Evolutionary conservation across 2,113 vertebrate genomes (phyloP), one percentile per base, ranked within the genome.

Genomic region (Heterochromis multidens): DNA sequence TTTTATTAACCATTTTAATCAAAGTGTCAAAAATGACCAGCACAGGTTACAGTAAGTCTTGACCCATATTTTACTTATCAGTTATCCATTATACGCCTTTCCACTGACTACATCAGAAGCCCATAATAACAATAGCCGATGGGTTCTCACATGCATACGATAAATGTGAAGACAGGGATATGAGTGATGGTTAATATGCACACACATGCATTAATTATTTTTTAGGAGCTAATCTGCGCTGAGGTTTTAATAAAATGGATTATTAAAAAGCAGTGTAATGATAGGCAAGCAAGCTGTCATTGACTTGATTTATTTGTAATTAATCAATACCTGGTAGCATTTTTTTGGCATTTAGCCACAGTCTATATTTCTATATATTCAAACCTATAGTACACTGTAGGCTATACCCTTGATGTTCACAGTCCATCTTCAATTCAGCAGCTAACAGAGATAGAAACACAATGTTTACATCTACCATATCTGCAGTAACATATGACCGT

Each of bases 221-320:
- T 49, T 84, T 10, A 86, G 54, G 9, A 81, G 67, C 65, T 76
- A 85, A 87, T 88, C 52, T 58, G 17, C 14, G 77, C 29, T 67
- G 61, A 27, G 7, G 46, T 80, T 88, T 88, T 90, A 85, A 90
- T 88, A 88, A 83, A 90, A 88, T 6, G 1, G 27, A 63, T 79
- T 82, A 89, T 78, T 82, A 78, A 85, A 87, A 89, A 63, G 76
- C 17, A 40, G 8, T 43, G 63, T n/a, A 23, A 52, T 65, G 14
- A 78, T 37, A 65, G 52, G 79, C 80, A 85, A n/a, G 25, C 78
- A 33, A 43, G 54, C 60, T 62, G 80, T 46, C 63, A 60, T 12
- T 61, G 37, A 78, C 23, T 81, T 86, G 70, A 90, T 78, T 84
- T 82, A 85, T 82, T 85, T 83, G 79, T 78, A 70, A 82, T 83